Evolutionary conservation across 1,140 invertebrate genomes (phyloP), one percentile per base, ranked within the genome.

Genomic region (Plodia interpunctella): DNA sequence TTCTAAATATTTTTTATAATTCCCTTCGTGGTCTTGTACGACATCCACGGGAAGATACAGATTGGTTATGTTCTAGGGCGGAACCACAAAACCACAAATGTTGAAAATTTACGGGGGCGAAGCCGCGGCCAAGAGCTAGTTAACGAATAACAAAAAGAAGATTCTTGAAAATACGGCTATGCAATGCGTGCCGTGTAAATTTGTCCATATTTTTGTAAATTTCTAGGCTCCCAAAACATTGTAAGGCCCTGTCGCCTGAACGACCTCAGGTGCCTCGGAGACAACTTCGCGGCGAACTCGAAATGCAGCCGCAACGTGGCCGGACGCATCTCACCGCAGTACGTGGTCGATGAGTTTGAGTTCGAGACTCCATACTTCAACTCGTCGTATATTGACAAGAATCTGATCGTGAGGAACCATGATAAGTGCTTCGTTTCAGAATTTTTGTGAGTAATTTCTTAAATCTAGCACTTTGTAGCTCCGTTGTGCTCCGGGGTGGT

Each of bases 281-380:
- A 69, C 5, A 75, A 74, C 55, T 58, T 84, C 1, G 65, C 62
- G 0, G 65, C 69, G 0, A 81, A 81, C 59, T 83, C 81, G 0
- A 15, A 52, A 2, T 87, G 81, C 62, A 66, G 67, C 20, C 51
- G 53, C 0, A 55, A 58, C 0, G 72, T 79, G 6, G 38, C 6
- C 0, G 73, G 72, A 1, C 61, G 15, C 11, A 49, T 82, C 4
- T 69, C 73, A 11, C 2, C 57, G 0, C 2, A 57, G 11, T 83
- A 87, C 62, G 62, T 6, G 0, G 63, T 82, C 2, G 11, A 18
- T 0, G n/a, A 21, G 0, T 78, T 74, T 57, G 57, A 49, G 2
- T 87, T 75, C 60, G 62, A 82, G 21, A 65, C 82, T 0, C 75
- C 82, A 0, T 76, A 63, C 65, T 87, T 87, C 66, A 87, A 87